Evolutionary conservation across 2,888 invertebrate genomes (phyloP).

Genomic region (Melikaiella ostensackeni): DNA sequence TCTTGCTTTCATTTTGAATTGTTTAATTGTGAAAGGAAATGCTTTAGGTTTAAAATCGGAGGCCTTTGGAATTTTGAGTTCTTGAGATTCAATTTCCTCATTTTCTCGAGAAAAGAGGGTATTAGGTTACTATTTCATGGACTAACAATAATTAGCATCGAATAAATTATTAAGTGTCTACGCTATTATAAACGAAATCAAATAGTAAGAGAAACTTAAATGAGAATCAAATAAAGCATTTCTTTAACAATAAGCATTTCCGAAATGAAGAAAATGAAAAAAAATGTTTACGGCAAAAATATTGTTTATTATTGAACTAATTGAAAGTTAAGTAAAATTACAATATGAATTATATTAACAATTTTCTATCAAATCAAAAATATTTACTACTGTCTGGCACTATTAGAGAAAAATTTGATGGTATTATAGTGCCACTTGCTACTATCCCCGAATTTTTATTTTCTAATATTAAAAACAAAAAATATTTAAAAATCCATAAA

Average conservation of each 20-base stretch:
- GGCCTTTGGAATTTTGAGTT: constrained; percentile 13
- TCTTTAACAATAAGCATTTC: too few species aligned
- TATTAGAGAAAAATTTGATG: too few species aligned
- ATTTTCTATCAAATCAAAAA: too few species aligned
- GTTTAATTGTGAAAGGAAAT: not conserved
- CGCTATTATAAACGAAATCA: not conserved
- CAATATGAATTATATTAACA: too few species aligned
- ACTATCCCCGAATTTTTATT: too few species aligned
- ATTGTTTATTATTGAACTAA: not conserved
- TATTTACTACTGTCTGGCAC: too few species aligned
- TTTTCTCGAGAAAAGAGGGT: constrained; percentile 26
- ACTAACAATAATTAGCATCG: constrained; percentile 5
- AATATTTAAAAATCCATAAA: too few species aligned
- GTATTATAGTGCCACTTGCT: too few species aligned
- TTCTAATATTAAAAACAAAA: too few species aligned
- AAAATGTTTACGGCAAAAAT: not conserved
- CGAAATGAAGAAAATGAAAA: not conserved
- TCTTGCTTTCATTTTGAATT: not conserved
- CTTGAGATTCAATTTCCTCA: constrained; percentile 30
- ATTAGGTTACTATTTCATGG: constrained; percentile 30
- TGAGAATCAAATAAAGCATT: too few species aligned
- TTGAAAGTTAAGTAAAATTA: too few species aligned
- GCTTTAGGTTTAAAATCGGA: constrained; percentile 2
- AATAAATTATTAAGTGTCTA: not conserved
- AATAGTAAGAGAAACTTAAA: too few species aligned